phyloP scores from a whole-genome alignment of 2,797 vertebrate species.

The Sorex maritimensis region DNA sequence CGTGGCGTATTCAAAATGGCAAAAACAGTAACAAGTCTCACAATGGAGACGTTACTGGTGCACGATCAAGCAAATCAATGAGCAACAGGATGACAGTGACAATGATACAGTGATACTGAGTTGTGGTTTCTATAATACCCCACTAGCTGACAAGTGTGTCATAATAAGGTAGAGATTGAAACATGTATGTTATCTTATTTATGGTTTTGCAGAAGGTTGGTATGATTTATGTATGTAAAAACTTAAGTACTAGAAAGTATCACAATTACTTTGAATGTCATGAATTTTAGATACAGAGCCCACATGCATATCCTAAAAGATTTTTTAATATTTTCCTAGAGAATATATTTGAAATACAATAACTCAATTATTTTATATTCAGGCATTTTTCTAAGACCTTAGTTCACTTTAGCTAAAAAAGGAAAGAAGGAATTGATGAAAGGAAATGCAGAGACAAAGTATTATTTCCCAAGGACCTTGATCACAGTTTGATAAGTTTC shows the following conservation, averaged over 20 bases:
- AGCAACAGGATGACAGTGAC: too few relatives aligned
- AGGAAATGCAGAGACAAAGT: constrained; percentile 8
- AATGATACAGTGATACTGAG: background rate
- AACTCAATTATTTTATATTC: constrained; percentile 71
- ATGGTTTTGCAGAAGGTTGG: constrained; percentile 39
- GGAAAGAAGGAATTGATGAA: constrained; percentile 55
- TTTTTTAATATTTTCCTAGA: constrained; percentile 63
- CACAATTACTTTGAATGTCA: constrained; percentile 66
- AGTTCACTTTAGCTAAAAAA: constrained; percentile 71
- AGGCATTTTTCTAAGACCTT: constrained; percentile 60
- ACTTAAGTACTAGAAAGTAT: constrained; percentile 13
- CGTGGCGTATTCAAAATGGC: too few relatives aligned
- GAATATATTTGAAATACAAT: constrained; percentile 70
- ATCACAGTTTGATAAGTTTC: constrained; percentile 57
- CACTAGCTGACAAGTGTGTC: background rate
- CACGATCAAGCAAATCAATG: too few relatives aligned
- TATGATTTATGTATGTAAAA: constrained; percentile 61
- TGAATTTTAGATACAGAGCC: constrained; percentile 63
- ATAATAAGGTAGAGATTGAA: background rate
- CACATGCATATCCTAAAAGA: constrained; percentile 64
- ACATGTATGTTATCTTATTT: constrained; percentile 7
- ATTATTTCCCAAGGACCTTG: constrained; percentile 26
- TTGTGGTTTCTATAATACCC: background rate
- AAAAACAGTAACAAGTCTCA: too few relatives aligned
- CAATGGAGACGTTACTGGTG: too few relatives aligned